Conservation (phyloP, 2,888 invertebrate species). For the Habroteleia sp. region DNA sequence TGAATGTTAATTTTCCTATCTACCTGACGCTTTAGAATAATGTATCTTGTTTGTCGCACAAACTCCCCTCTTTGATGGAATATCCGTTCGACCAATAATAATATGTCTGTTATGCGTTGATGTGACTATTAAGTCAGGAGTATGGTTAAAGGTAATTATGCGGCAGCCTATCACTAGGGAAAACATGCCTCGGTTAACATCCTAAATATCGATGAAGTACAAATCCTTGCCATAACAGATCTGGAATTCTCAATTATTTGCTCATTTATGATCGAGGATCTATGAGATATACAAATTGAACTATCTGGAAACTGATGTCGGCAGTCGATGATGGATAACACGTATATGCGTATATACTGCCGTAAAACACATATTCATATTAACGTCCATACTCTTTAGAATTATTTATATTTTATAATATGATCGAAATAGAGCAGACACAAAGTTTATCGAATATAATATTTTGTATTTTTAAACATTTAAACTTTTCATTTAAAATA, state of each 20-base stretch:
- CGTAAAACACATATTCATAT: background rate
- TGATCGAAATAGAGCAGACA: too few relatives aligned
- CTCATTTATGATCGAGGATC: conserved; percentile 75
- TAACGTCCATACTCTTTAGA: background rate
- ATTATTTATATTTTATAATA: too few relatives aligned
- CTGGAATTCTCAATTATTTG: conserved; percentile 77
- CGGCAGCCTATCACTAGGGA: conserved; percentile 64
- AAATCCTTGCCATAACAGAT: conserved; percentile 67
- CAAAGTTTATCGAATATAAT: too few relatives aligned
- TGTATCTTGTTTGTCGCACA: conserved; percentile 34
- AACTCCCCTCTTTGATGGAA: conserved; percentile 37
- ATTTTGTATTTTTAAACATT: too few relatives aligned
- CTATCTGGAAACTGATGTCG: conserved; percentile 70
- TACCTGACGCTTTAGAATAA: conserved; percentile 23
- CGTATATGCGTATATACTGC: background rate
- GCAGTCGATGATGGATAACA: conserved; percentile 15
- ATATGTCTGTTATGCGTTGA: conserved; percentile 73
- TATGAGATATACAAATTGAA: conserved; percentile 77
- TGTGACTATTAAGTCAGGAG: conserved; percentile 71
- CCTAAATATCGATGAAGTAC: conserved; percentile 75
- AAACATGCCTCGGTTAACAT: conserved; percentile 75
- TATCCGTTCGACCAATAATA: conserved; percentile 69
- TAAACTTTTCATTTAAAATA: too few relatives aligned
- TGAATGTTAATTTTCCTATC: conserved; percentile 49
- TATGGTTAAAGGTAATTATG: conserved; percentile 72